These are phyloP conservation scores for Glareola pratincola DNA, from an alignment of 2,113 vertebrate species.

Conservation along the genomic window DNA sequence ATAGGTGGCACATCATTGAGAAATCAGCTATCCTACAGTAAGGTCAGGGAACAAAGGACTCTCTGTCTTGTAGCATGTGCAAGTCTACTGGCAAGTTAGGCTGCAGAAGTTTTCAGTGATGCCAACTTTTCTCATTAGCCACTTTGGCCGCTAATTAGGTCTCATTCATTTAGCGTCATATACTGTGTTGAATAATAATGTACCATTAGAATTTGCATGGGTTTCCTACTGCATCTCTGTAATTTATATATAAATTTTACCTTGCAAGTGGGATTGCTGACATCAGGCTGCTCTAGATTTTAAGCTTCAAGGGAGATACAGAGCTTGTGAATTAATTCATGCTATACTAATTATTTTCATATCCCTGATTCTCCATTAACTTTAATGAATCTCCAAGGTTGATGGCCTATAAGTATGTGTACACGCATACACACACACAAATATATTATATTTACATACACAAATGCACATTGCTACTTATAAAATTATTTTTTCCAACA, in stretches of 20 bases:
- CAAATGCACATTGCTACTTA: not conserved
- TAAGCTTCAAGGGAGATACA: not conserved
- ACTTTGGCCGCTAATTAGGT: not conserved
- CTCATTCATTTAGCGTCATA: not conserved
- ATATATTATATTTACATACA: not conserved
- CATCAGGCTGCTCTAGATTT: not conserved
- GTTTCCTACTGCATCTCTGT: not conserved
- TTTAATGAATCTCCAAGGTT: not conserved
- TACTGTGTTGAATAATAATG: not conserved
- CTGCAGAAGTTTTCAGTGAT: not conserved
- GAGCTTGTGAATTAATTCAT: not conserved
- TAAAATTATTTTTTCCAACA: not conserved
- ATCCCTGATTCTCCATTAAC: not conserved
- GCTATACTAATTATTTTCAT: not conserved
- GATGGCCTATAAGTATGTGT: not conserved
- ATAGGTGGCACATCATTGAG: not conserved
- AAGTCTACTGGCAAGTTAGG: not conserved
- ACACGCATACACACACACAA: not conserved
- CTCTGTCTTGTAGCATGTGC: accelerated
- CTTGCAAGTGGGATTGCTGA: not conserved
- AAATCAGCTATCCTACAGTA: not conserved
- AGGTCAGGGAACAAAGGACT: not conserved
- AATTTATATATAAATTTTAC: not conserved
- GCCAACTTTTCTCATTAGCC: not conserved
- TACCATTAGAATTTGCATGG: not conserved